Evolutionary conservation across 2,888 invertebrate genomes (phyloP).

Genomic region (Brachypalpus laphriformis): DNA sequence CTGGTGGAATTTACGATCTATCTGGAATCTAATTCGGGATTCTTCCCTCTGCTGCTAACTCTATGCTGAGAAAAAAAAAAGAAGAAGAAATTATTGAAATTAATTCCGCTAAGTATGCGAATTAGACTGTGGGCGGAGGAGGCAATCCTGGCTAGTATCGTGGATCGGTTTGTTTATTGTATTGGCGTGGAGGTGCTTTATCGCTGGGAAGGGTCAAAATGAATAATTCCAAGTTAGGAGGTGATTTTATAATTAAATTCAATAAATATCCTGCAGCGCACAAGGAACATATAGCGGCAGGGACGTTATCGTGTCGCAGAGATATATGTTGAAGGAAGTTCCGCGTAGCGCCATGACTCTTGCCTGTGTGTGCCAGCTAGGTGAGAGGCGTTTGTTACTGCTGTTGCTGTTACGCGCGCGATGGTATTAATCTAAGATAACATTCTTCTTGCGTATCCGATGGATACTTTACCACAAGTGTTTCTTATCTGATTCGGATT

Average conservation of each 20-base stretch:
- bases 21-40: conserved; percentile 67
- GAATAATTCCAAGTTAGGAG: conserved; percentile 69
- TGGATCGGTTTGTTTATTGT: conserved; percentile 52
- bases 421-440: conserved; percentile 70
- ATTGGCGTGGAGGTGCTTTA: conserved; percentile 31
- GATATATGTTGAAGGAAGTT: conserved; percentile 65
- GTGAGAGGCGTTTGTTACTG: conserved; percentile 7
- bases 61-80: background rate
- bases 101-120: conserved; percentile 71
- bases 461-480: conserved; percentile 51
- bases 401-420: conserved; percentile 12
- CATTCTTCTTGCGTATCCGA: conserved; percentile 63
- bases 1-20: conserved; percentile 67
- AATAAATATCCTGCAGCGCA: conserved; percentile 68
- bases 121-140: conserved; percentile 71
- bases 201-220: conserved; percentile 67
- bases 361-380: conserved; percentile 46
- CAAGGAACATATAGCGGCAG: conserved; percentile 5
- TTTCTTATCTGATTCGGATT: conserved; percentile 69
- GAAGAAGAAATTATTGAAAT: conserved; percentile 63
- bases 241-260: conserved; percentile 74
- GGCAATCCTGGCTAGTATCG: conserved; percentile 17
- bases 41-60: background rate
- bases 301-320: conserved; percentile 60
- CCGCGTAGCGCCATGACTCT: conserved; percentile 59